These are phyloP conservation scores for Plodia interpunctella DNA, from an alignment of 1,140 invertebrate genomes.

Conservation along the genomic window DNA sequence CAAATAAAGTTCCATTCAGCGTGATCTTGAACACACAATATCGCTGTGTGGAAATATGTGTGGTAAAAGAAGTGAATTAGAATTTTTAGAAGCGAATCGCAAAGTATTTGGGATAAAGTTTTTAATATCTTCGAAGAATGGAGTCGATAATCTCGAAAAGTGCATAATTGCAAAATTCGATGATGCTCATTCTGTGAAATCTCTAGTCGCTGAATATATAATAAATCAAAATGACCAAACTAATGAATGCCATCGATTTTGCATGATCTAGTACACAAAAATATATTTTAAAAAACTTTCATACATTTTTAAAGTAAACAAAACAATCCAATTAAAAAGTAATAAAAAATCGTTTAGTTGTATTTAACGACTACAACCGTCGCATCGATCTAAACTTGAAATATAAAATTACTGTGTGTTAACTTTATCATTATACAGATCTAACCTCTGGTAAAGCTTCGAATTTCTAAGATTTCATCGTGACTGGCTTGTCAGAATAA, in stretches of 20 bases:
- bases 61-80: constrained; percentile 5
- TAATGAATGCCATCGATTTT: too few species aligned
- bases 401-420: background rate
- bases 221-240: too few species aligned
- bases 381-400: background rate
- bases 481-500: constrained; percentile 6
- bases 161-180: too few species aligned
- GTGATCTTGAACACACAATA: constrained; percentile 4
- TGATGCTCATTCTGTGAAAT: too few species aligned
- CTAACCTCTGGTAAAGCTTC: constrained; percentile 2
- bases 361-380: background rate
- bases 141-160: too few species aligned
- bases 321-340: too few species aligned
- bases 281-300: too few species aligned
- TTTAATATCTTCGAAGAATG: too few species aligned
- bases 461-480: constrained; percentile 5
- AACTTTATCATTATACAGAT: constrained; percentile 4
- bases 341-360: too few species aligned
- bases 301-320: too few species aligned
- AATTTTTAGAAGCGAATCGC: background rate
- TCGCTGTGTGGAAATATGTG: background rate
- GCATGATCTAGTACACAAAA: too few species aligned
- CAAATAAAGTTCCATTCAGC: constrained; percentile 5
- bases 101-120: background rate
- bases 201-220: too few species aligned